Evolutionary conservation across 2,113 vertebrate species (phyloP), one percentile per base, ranked within the genome.

Genomic region (Cervus canadensis): DNA sequence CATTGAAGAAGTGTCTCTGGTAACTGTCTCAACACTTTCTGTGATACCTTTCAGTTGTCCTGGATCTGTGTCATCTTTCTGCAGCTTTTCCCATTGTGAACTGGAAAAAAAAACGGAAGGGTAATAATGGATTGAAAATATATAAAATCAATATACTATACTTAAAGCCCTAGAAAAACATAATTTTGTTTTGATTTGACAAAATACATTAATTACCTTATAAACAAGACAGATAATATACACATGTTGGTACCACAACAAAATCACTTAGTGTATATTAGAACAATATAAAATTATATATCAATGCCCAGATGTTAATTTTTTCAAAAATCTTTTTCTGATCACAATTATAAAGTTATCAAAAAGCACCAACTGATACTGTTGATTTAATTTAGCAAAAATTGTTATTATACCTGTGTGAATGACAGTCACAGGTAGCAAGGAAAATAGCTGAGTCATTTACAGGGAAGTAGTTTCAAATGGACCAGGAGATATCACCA

Each of bases 51-150:
- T 99, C 62, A 99, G 10, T 2, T 99, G 99, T 83, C 98, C 98
- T 74, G 96, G 97, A 95, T 99, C 99, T 97, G 99, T 99, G 95
- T 98, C 98, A 71, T 99, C 99, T 95, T 98, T 98, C 98, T 99
- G 99, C 96, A 99, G 95, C 54, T 98, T 98, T 98, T 99, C 99
- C 99, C 99, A 99, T 92, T 99, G 99, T 40, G 99, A 99, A 98
- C 99, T 99, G 96, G 95, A 97, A 98, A 81, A 81, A 81, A 97
- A 33, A 97, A 98, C 0, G 67, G 28, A 98, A 98, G 8, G 21
- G 36, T 13, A 92, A 84, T 78, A 94, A 89, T 30, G 11, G 12
- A 36, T 12, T 92, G 33, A 93, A 97, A 97, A 95, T 15, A 87
- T 2, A 95, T 40, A 36, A 96, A 97, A 95, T 95, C 28, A 95